Base-by-base conservation (phyloP, 2,797 vertebrate species). In the Pseudopleuronectes americanus region DNA sequence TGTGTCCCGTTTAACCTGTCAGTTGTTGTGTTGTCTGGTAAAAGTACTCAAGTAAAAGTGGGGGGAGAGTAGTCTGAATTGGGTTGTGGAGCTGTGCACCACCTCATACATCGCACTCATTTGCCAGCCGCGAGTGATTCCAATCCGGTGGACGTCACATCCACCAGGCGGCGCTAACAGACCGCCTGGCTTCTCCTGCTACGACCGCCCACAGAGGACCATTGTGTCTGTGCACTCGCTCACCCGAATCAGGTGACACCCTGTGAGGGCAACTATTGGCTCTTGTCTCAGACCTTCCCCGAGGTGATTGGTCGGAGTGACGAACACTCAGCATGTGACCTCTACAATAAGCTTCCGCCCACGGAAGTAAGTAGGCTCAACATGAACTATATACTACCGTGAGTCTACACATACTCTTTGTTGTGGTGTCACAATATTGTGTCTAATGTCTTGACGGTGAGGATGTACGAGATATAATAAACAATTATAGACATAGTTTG, bases 261-360 rank as follows among this genome's bases (percentile, higher is more conserved):
- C 96, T 95, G 96, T 84, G 2, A 95, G 95, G 88, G 86, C 60
- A 88, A 80, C 94, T 0, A 76, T 67, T 92, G 95, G 96, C 95
- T 95, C 96, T 23, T 92, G 85, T 95, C 94, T 95, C 94, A 94
- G 94, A 94, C 93, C 94, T 95, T 95, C 94, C 95, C 94, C 93
- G 93, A 95, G 93, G 86, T 89, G 56, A 56, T 59, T 67, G 23
- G 64, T 55, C 0, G 0, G 95, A 94, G 95, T 95, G 93, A 95
- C n/a, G 0, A 19, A 76, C 94, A 96, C 96, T 93, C 95, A 43
- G 95, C 23, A 21, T 0, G 95, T 96, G 28, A 94, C 94, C 94
- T 95, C 95, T 90, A 77, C 92, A 90, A 90, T 92, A 81, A 92
- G 90, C 92, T 94, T 93, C 91, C 90, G 38, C 82, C 91, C 89